Percentiles rank a stretch among this genome's conserved stretches.
Evolutionary conservation across 1,140 invertebrate genomes (phyloP).

Genomic region (Rhyzopertha dominica): DNA sequence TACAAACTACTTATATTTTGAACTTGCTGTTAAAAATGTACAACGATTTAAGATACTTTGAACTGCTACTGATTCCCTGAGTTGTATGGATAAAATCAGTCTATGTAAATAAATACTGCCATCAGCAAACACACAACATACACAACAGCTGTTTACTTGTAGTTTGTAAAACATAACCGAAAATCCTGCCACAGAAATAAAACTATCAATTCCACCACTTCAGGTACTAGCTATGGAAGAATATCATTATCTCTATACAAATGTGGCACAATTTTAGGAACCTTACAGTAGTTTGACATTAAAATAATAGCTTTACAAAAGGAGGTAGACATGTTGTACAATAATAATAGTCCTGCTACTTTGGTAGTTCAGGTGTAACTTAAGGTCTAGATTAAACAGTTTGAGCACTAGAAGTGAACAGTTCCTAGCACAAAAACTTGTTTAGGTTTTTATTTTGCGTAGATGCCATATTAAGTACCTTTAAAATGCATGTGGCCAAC

Average conservation of each 20-base stretch:
- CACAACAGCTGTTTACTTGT: too few relatives aligned
- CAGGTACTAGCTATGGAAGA: conserved; percentile 22
- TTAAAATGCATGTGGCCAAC: conserved; percentile 15
- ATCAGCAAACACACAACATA: too few relatives aligned
- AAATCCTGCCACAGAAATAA: too few relatives aligned
- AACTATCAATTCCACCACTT: too few relatives aligned
- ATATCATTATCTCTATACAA: conserved; percentile 19
- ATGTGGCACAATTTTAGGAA: conserved; percentile 26
- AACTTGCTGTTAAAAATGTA: too few relatives aligned
- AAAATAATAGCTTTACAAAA: conserved; percentile 29
- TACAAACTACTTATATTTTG: too few relatives aligned
- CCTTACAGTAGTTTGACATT: conserved; percentile 16
- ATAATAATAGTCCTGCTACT: neutral
- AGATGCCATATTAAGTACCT: conserved; percentile 26
- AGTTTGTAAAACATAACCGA: too few relatives aligned
- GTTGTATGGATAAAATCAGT: too few relatives aligned
- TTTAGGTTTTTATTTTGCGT: conserved; percentile 30
- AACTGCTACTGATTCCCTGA: too few relatives aligned
- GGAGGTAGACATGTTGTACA: conserved; percentile 26
- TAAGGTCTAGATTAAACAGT: neutral
- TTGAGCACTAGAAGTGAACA: conserved; percentile 1
- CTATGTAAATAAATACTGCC: too few relatives aligned
- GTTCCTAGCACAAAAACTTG: conserved; percentile 14
- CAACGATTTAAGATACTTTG: too few relatives aligned
- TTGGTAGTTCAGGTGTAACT: conserved; percentile 2